Conservation (phyloP, 2,888 invertebrate genomes). For the Acleris cristana region DNA sequence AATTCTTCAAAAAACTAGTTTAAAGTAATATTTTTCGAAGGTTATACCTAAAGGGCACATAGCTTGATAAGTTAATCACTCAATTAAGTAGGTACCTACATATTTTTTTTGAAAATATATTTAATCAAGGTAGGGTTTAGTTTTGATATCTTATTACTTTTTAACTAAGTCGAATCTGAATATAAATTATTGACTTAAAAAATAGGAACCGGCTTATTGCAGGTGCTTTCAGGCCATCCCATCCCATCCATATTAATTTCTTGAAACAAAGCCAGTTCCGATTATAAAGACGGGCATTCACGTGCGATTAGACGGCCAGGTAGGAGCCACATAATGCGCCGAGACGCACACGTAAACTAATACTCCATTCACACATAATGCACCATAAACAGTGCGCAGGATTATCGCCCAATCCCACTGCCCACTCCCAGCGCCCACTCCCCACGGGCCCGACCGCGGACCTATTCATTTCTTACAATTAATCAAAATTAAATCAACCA, state of each 20-base stretch:
- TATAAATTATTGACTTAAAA: no score
- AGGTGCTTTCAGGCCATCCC: background rate
- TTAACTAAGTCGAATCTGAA: no score
- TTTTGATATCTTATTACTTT: no score
- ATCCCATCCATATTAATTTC: conserved; percentile 23
- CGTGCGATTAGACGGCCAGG: conserved; percentile 11
- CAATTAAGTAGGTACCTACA: no score
- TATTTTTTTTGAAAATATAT: no score
- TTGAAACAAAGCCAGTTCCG: conserved; percentile 19
- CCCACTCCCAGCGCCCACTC: conserved; percentile 29
- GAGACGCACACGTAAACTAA: conserved; percentile 19
- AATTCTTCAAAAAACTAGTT: no score
- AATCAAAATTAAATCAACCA: conserved; percentile 81
- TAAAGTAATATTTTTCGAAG: no score
- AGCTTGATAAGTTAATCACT: no score
- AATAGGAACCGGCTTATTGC: no score
- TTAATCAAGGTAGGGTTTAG: no score
- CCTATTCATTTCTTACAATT: conserved; percentile 82
- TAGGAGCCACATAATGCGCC: conserved; percentile 18
- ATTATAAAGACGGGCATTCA: conserved; percentile 28
- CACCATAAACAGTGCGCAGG: conserved; percentile 34
- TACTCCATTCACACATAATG: conserved; percentile 33
- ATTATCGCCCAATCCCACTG: conserved; percentile 22
- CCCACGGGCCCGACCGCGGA: conserved; percentile 46
- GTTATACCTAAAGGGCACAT: no score